Evolutionary conservation across 2,113 vertebrate species (phyloP).

Genomic region (Columbina picui): DNA sequence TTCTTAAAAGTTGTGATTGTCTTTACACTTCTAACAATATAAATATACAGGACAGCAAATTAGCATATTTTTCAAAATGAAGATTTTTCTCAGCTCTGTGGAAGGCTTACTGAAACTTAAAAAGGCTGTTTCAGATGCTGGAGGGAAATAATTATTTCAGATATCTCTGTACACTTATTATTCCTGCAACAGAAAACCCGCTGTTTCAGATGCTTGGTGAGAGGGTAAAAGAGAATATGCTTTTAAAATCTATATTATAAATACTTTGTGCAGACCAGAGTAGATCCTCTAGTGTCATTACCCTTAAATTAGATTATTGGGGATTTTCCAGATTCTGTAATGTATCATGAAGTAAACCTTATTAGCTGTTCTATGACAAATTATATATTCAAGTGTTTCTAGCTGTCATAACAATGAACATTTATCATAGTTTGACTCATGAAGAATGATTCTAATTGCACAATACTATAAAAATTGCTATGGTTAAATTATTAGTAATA

Average conservation of each 20-base stretch:
- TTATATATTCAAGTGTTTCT: slow-evolving; percentile 16
- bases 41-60: background rate
- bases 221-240: background rate
- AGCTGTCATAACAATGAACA: slow-evolving; percentile 43
- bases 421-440: slow-evolving; percentile 46
- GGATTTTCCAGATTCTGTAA: background rate
- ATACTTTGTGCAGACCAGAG: background rate
- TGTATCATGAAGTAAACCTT: background rate
- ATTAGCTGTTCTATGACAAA: slow-evolving; percentile 21
- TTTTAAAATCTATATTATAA: background rate
- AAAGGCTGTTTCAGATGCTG: background rate
- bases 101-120: background rate
- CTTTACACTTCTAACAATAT: background rate
- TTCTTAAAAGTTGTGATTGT: background rate
- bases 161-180: background rate
- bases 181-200: background rate
- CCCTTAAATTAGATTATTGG: background rate
- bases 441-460: slow-evolving; percentile 19
- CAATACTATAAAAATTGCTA: background rate
- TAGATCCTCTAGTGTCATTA: background rate
- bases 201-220: background rate
- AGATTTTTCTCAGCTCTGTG: background rate
- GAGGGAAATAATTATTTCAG: background rate
- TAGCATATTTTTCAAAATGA: background rate
- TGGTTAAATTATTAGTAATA: slow-evolving; percentile 3